phyloP scores from a whole-genome alignment of 2,888 invertebrate genomes.

The Laothoe populi region DNA sequence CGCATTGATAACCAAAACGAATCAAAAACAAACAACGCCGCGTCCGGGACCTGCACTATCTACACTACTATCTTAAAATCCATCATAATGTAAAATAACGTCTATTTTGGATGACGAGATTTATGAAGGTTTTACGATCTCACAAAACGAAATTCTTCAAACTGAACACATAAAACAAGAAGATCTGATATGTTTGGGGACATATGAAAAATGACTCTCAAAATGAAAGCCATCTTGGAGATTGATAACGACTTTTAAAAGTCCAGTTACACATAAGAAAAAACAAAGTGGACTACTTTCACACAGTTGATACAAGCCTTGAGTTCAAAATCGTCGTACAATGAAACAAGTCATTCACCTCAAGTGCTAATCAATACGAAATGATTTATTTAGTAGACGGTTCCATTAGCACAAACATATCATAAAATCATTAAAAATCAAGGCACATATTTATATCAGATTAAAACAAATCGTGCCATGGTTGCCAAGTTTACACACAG shows the following conservation, averaged over 20 bases:
- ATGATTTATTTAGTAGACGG: slow-evolving; percentile 33
- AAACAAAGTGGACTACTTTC: slow-evolving; percentile 34
- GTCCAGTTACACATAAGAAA: slow-evolving; percentile 31
- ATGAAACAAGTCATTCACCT: slow-evolving; percentile 44
- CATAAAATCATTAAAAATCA: slow-evolving; percentile 33
- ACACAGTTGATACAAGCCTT: slow-evolving; percentile 31
- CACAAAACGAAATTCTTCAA: slow-evolving; percentile 34
- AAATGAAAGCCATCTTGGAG: slow-evolving; percentile 37
- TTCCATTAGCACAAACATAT: slow-evolving; percentile 28
- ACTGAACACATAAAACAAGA: slow-evolving; percentile 39
- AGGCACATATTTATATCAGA: slow-evolving; percentile 35
- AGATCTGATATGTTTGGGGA: slow-evolving; percentile 38
- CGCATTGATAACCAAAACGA: slow-evolving; percentile 36
- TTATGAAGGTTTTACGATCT: slow-evolving; percentile 40
- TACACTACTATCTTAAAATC: slow-evolving; percentile 29
- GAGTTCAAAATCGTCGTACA: slow-evolving; percentile 38
- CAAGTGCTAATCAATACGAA: slow-evolving; percentile 28
- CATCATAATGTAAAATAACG: slow-evolving; percentile 31
- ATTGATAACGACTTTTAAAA: slow-evolving; percentile 35
- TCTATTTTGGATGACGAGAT: slow-evolving; percentile 33
- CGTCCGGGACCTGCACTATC: neutral
- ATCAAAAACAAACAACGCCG: slow-evolving; percentile 30
- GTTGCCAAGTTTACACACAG: slow-evolving; percentile 13
- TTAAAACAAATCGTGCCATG: slow-evolving; percentile 32
- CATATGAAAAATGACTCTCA: slow-evolving; percentile 41